Evolutionary conservation across 1,140 invertebrate species (phyloP), one percentile per base, ranked within the genome.

Genomic region (Acromyrmex charruanus): DNA sequence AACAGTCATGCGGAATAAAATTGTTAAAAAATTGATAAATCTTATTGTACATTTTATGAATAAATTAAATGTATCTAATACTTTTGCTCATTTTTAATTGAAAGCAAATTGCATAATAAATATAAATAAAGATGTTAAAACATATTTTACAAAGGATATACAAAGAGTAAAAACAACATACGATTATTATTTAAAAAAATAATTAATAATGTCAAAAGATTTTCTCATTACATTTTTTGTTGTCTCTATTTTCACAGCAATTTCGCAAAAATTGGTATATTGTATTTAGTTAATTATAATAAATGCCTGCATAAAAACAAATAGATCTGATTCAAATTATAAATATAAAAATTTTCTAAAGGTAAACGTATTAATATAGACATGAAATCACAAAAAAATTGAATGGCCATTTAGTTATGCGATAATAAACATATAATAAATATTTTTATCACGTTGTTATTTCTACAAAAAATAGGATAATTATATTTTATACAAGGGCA

Each of bases 201-300:
- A 90, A 53, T 90, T 87, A 79, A 89, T 69, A 66, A 77, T 77
- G 58, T 80, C 79, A 53, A 66, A 89, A 81, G 25, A 69, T 63
- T 63, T 63, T 39, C n/a, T 79, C 53, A 59, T 81, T 80, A 77
- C 2, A 51, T 51, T 51, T 51, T 51, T 51, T 51, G 14, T 88
- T 71, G 35, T 28, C 16, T 74, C 25, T 63, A 35, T 87, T 90
- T 87, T 61, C 44, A 53, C 28, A 39, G 16, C 66, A 82, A 28
- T 25, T 68, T 44, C 21, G 28, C 28, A 63, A 71, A 53, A 35
- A 58, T 21, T n/a, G 28, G n/a, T 18, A 25, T 59, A 31, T 51
- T 51, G 14, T 51, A 51, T 6, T 69, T 68, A 18, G 25, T 16
- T 4, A 18, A 79, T 63, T 12, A 18, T 31, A n/a, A 21, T 28